These are phyloP conservation scores for Sphaerophoria taeniata DNA, from an alignment of 2,888 invertebrate genomes.

Conservation along the genomic window DNA sequence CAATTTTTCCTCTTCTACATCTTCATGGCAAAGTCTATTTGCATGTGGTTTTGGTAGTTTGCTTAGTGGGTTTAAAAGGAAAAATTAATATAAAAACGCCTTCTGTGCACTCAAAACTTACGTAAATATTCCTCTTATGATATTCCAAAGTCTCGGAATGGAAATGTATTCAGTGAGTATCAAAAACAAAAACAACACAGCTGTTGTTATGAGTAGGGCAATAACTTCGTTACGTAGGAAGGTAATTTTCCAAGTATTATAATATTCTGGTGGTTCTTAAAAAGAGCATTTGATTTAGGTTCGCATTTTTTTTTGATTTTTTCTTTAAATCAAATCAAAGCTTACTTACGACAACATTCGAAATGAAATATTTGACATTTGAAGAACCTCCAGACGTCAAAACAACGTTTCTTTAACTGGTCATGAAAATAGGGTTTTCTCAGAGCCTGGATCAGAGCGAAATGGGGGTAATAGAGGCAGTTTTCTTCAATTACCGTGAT, in stretches of 20 bases:
- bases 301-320: no score
- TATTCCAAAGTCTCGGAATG: constrained; percentile 69
- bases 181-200: constrained; percentile 86
- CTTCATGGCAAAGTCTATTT: constrained; percentile 83
- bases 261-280: no score
- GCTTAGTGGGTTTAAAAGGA: constrained; percentile 65
- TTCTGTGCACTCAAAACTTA: constrained; percentile 17
- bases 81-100: neutral
- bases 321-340: neutral
- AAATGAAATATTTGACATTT: no score
- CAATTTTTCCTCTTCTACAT: constrained; percentile 85
- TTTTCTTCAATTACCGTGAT: no score
- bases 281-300: neutral
- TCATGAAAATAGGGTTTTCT: constrained; percentile 80
- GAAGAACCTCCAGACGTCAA: no score
- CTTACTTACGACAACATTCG: constrained; percentile 79
- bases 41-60: constrained; percentile 79
- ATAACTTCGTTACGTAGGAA: constrained; percentile 85
- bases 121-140: constrained; percentile 34
- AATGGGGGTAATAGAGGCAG: constrained; percentile 89
- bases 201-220: constrained; percentile 85
- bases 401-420: no score
- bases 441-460: constrained; percentile 84
- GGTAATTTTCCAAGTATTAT: no score
- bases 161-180: constrained; percentile 85